Evolutionary conservation across 2,888 invertebrate species (phyloP), one percentile per base, ranked within the genome.

Genomic region (Hybos culiciformis): DNA sequence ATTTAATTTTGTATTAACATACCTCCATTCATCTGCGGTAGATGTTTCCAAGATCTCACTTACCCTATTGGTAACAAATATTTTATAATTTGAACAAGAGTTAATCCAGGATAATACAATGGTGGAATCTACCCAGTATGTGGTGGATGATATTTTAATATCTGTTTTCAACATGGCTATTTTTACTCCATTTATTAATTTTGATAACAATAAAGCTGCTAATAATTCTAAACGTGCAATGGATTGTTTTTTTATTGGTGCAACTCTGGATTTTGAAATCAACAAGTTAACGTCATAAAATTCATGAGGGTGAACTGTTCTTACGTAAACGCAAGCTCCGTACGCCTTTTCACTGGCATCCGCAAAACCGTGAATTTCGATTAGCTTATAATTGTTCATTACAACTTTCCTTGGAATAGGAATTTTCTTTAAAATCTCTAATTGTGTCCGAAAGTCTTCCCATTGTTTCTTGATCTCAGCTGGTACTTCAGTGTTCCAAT

Each of bases 231-330:
- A 23, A 9, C 40, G 37, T 11, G 45, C 36, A 15, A 47, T 21
- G 15, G 42, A 39, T 9, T 26, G 14, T 7, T 19, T 31, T 26
- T 39, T 43, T 15, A 34, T 21, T 37, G 45, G 48, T 39, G 44
- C 45, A 17, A 48, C 40, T 15, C 43, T 29, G 5, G 48, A 46
- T 26, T 48, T 48, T 29, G 43, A 38, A 17, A 43, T 43, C 6
- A 41, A 12, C 24, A 41, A 14, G 17, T 40, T 12, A 12, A 4
- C n/a, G 29, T 29, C 29, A 29, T n/a, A 12, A n/a, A n/a, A n/a
- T n/a, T n/a, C n/a, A n/a, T n/a, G n/a, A 1, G 18, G 9, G 17
- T 46, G 41, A 34, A 21, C 18, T 8, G 12, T 33, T 3, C 31
- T 24, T 4, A 46, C 6, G 21, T 42, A 45, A 15, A 42, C 36